These are phyloP conservation scores for Zalophus californianus DNA, from an alignment of 2,797 vertebrate genomes.

Conservation along the genomic window DNA sequence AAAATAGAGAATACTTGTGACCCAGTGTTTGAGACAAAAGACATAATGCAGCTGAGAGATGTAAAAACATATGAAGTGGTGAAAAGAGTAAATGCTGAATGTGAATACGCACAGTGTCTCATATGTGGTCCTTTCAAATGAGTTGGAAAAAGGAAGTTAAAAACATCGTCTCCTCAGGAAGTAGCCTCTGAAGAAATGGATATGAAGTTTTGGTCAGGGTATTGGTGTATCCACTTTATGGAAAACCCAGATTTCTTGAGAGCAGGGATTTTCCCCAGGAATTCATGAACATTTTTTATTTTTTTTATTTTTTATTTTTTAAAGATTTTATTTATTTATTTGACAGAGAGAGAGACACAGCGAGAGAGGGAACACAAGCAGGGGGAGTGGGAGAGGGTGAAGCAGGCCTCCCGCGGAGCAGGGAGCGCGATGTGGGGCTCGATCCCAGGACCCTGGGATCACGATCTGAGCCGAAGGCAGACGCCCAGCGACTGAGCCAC, in stretches of 20 bases:
- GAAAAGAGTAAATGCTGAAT: neutral
- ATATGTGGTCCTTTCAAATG: neutral
- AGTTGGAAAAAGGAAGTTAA: neutral
- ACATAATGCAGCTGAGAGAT: neutral
- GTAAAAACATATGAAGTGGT: neutral
- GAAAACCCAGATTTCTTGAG: conserved; percentile 42
- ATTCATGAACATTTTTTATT: conserved; percentile 51
- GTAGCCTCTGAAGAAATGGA: neutral
- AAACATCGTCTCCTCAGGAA: neutral
- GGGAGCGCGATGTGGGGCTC: no score
- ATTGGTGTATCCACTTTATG: neutral
- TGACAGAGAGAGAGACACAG: no score
- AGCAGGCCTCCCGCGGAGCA: no score
- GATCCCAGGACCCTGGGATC: no score
- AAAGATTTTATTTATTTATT: no score
- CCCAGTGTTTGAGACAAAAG: neutral
- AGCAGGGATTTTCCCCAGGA: conserved; percentile 59
- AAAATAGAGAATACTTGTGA: neutral
- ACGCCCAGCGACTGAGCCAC: no score
- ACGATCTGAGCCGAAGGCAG: no score
- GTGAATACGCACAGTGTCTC: neutral
- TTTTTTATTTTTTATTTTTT: neutral
- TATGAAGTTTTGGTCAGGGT: neutral
- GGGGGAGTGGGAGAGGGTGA: no score
- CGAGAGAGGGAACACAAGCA: no score